Evolutionary conservation across 1,140 invertebrate species (phyloP), one percentile per base, ranked within the genome.

Genomic region (Trachymyrmex cornetzi): DNA sequence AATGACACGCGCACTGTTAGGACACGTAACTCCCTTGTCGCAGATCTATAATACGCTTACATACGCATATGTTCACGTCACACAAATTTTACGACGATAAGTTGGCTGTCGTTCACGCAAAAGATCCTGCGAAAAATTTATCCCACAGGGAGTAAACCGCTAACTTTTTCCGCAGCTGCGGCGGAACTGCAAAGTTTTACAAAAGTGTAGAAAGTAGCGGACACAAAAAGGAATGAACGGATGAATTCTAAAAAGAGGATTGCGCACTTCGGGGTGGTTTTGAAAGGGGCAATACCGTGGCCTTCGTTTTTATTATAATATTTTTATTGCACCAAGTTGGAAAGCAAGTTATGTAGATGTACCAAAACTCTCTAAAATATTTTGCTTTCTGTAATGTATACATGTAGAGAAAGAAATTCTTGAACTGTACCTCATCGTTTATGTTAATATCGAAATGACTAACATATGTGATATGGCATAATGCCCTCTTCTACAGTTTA

Each of bases 11-110:
- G 63, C 30, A 19, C 19, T 19, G 24, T 64, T 57, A 50, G 24
- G 48, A 27, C 57, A 61, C 22, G 74, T 63, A 85, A 61, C 61
- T 59, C 61, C 30, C 48, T 30, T 55, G 34, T 85, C 64, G 24
- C n/a, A 11, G 55, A 84, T 84, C 69, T 66, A 63, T 85, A 85
- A 85, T 85, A 85, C 48, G 74, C 61, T 79, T 85, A 77, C 72
- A 24, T 66, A 66, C 38, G 74, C 82, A 48, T 61, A 61, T 38
- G 55, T 72, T 67, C 38, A 55, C 63, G 61, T 80, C 69, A 74
- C 69, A 74, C 34, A 24, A 59, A 61, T 63, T 74, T 74, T 57
- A 63, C n/a, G 16, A 19, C 44, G 38, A 74, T 84, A 84, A 82
- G 69, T 84, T 38, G 69, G 4, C 44, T 27, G 19, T 16, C 67